Evolutionary conservation across 1,140 invertebrate species (phyloP).

Genomic region (Drosophila orena): DNA sequence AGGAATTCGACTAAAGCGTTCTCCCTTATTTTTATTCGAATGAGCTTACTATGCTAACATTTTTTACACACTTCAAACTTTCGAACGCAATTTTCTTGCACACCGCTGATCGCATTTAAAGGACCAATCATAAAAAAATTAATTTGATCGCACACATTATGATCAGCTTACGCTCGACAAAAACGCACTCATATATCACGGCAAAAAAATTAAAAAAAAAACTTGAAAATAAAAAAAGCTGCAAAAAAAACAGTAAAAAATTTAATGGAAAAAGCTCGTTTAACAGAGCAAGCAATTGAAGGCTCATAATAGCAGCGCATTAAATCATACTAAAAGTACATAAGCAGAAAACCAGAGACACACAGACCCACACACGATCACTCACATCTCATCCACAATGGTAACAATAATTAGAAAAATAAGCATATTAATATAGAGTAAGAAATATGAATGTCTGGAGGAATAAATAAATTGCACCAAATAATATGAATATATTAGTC

Average conservation of each 20-base stretch:
- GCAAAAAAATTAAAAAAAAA: slow-evolving; percentile 54
- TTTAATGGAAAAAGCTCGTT: slow-evolving; percentile 33
- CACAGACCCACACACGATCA: slow-evolving; percentile 28
- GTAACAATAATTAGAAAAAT: slow-evolving; percentile 81
- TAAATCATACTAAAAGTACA: slow-evolving; percentile 38
- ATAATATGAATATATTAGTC: slow-evolving; percentile 44
- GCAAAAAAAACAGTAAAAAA: slow-evolving; percentile 7
- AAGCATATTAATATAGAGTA: slow-evolving; percentile 65
- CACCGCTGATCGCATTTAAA: slow-evolving; percentile 20
- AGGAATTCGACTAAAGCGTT: too few relatives aligned
- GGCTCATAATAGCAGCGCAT: slow-evolving; percentile 46
- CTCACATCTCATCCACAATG: slow-evolving; percentile 79
- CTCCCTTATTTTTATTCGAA: too few relatives aligned
- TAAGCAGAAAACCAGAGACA: slow-evolving; percentile 3
- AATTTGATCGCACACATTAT: slow-evolving; percentile 34
- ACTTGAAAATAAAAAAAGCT: background rate
- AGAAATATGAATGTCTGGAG: slow-evolving; percentile 62
- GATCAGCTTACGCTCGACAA: slow-evolving; percentile 52
- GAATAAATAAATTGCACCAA: slow-evolving; percentile 47
- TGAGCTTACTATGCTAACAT: too few relatives aligned
- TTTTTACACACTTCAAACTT: slow-evolving; percentile 19
- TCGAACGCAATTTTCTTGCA: background rate
- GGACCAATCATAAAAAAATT: slow-evolving; percentile 61
- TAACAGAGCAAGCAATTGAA: slow-evolving; percentile 40
- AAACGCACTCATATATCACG: slow-evolving; percentile 66